Percentiles rank a stretch among this genome's conserved stretches.
Conservation (phyloP, 1,140 invertebrate species). For the Zeugodacus cucurbitae region DNA sequence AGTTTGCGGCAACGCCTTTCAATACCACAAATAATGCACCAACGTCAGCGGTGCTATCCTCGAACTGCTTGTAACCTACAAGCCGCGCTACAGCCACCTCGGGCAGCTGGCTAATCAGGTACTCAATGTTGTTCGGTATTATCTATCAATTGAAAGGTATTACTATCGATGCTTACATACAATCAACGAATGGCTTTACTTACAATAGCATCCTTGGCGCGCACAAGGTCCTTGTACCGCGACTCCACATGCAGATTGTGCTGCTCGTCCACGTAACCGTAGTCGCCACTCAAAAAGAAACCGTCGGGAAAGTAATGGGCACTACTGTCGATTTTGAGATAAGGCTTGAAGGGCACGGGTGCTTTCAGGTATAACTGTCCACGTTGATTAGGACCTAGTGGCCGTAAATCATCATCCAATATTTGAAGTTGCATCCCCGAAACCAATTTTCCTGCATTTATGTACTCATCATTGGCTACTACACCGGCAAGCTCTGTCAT, state of each 20-base stretch:
- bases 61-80: background rate
- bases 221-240: constrained; percentile 37
- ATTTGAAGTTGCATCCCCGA: constrained; percentile 24
- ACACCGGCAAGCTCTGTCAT: constrained; percentile 23
- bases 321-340: constrained; percentile 28
- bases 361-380: constrained; percentile 1
- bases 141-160: background rate
- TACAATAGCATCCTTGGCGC: background rate
- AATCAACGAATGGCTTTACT: background rate
- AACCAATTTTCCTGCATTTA: constrained; percentile 7
- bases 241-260: background rate
- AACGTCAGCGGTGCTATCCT: background rate
- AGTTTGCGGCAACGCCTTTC: background rate
- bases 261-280: constrained; percentile 37
- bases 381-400: constrained; percentile 1
- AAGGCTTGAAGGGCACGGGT: background rate
- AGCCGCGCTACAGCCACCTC: background rate
- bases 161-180: background rate
- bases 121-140: background rate
- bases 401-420: too few relatives aligned
- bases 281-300: constrained; percentile 34
- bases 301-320: constrained; percentile 12
- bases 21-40: constrained; percentile 37
- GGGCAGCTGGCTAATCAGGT: background rate
- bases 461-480: background rate